Base-by-base conservation (phyloP, 2,888 invertebrate species). In the Tetragnatha montana region DNA sequence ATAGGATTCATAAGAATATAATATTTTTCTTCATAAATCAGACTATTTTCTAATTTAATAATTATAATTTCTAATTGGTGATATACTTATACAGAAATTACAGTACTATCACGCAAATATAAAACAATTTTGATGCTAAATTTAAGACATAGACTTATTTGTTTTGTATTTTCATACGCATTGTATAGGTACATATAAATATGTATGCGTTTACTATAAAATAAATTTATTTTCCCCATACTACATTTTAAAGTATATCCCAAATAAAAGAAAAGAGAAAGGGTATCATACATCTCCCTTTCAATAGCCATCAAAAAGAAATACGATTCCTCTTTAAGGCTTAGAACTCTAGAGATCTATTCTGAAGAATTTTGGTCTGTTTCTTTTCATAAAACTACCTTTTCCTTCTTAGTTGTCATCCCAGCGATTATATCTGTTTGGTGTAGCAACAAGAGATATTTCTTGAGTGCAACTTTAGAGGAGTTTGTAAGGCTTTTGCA, bases 361-460 rank as follows among this genome's bases (percentile, higher is more conserved):
- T 71, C 70, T 49, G 50, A 21, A 81, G 71, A 19, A 81, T 70
- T 81, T 81, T 49, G 70, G 78, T 78, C 22, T 50, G 49, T 49
- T 49, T 69, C 81, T 70, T 81, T 81, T 81, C 70, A 35, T 49
- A 14, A 50, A 17, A 81, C 70, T 71, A 49, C 70, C 70, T 21
- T 81, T 80, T 71, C 49, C 70, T 81, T 81, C 70, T n/a, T 21
- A 47, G 70, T 81, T 71, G 50, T 81, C 70, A 81, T 71, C 81
- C 21, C 49, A 78, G 60, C 78, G 78, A 78, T 78, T 78, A 78
- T 78, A 78, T 78, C 78, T 78, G 60, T 78, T 78, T 60, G 22
- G 60, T 17, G 17, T 78, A 22, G 78, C 60, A 22, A 60, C 60
- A 78, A 17, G 60, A 78, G 21, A 78, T 78, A 78, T 78, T 78